phyloP scores from a whole-genome alignment of 1,140 invertebrate species.

The Sipha flava region DNA sequence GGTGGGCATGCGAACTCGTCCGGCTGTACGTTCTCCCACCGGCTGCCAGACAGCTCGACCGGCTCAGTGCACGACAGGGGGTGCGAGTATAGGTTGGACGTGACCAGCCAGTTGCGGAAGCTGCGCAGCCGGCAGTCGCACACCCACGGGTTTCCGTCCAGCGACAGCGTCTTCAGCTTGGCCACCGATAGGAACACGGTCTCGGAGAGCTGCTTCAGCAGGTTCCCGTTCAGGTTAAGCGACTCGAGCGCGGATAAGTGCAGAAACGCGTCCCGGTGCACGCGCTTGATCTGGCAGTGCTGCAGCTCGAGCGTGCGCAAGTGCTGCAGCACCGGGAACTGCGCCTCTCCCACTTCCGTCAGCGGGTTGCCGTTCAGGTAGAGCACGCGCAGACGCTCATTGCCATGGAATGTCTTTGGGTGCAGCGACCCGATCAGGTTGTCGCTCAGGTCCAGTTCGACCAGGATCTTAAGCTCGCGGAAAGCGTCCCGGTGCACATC shows the following conservation, averaged over 20 bases:
- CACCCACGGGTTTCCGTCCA: slow-evolving; percentile 80
- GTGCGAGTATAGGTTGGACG: slow-evolving; percentile 58
- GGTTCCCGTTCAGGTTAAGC: slow-evolving; percentile 60
- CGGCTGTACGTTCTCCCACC: slow-evolving; percentile 58
- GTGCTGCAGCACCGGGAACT: slow-evolving; percentile 64
- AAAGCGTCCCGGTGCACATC: slow-evolving; percentile 74
- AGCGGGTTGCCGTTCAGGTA: slow-evolving; percentile 64
- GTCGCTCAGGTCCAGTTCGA: slow-evolving; percentile 74
- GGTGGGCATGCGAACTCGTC: slow-evolving; percentile 67
- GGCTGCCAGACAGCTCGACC: slow-evolving; percentile 48
- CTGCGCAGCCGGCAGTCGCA: slow-evolving; percentile 77
- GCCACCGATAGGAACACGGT: slow-evolving; percentile 56
- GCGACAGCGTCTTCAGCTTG: slow-evolving; percentile 63
- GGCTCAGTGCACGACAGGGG: slow-evolving; percentile 56
- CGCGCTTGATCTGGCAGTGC: slow-evolving; percentile 60
- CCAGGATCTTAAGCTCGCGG: slow-evolving; percentile 71
- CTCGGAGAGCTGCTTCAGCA: slow-evolving; percentile 55
- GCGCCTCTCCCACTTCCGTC: slow-evolving; percentile 51
- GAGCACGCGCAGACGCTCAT: slow-evolving; percentile 59
- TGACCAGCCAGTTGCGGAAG: slow-evolving; percentile 70
- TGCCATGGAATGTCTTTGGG: slow-evolving; percentile 63
- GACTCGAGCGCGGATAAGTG: slow-evolving; percentile 59
- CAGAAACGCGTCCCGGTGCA: slow-evolving; percentile 63
- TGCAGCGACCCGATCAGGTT: slow-evolving; percentile 60
- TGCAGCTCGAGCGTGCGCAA: slow-evolving; percentile 64